A percentile compares a stretch with the other conserved stretches of the same genome.
Evolutionary conservation across 2,113 vertebrate species (phyloP).

Genomic region (Nymphicus hollandicus): DNA sequence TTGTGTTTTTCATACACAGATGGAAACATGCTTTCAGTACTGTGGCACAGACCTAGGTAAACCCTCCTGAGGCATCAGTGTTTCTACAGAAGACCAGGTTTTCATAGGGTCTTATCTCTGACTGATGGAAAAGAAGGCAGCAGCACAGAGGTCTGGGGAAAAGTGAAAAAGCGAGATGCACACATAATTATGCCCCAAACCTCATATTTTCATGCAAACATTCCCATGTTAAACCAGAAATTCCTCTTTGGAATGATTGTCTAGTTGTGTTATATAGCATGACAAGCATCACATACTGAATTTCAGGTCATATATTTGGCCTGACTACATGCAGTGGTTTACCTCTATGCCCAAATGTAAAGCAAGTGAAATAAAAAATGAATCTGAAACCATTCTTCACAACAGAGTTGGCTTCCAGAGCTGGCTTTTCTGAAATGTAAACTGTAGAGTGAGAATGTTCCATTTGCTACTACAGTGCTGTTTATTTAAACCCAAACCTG

Average conservation of each 20-base stretch:
- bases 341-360: not conserved
- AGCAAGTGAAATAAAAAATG: not conserved
- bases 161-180: not conserved
- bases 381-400: not conserved
- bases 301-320: not conserved
- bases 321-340: not conserved
- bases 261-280: not conserved
- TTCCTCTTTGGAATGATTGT: not conserved
- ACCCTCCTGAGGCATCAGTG: not conserved
- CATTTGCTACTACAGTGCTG: conserved; percentile 20
- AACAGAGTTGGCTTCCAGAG: not conserved
- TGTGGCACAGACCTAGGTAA: not conserved
- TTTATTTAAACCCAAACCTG: conserved; percentile 41
- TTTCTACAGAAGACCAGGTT: not conserved
- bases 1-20: not conserved
- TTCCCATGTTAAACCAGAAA: not conserved
- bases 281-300: not conserved
- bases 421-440: conserved; percentile 9
- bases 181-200: not conserved
- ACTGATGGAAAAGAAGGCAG: not conserved
- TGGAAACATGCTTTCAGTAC: not conserved
- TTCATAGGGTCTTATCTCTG: not conserved
- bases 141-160: not conserved
- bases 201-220: not conserved
- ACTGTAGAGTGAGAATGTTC: conserved; percentile 5